Evolutionary conservation across 1,140 invertebrate species (phyloP), one percentile per base, ranked within the genome.

Genomic region (Trachymyrmex cornetzi): DNA sequence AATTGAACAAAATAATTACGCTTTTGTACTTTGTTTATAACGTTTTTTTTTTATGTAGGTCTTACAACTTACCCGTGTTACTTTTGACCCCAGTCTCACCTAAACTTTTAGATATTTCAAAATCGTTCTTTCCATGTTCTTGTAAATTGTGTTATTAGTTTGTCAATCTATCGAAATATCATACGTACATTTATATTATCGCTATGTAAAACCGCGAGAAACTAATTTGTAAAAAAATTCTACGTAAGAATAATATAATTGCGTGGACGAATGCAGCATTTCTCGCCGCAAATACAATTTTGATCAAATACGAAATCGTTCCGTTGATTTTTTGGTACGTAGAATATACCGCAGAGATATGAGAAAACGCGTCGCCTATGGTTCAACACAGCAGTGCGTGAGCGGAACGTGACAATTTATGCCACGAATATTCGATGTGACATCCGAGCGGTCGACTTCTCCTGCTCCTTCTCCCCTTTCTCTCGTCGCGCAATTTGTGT

Each of bases 401-500:
- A 55, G 44, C 34, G 72, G 30, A 2, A 85, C 74, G 72, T 85
- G 72, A 77, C 84, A 77, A 85, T 85, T 85, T 84, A 77, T 81
- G 71, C 79, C 30, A 85, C 74, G 75, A 90, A 90, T 90, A 90
- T 88, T 90, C 74, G 85, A 90, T 80, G 81, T 72, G 86, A 90
- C 85, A 82, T 89, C 71, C 66, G 61, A 87, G 89, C 89, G 88
- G 74, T 74, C 67, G 75, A 72, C 44, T 59, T 75, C 67, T 57
- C 77, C 34, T 69, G 48, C 75, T 27, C 24, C 55, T 30, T 55
- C 27, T 69, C 27, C 59, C 71, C 24, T 64, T 72, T 53, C 66
- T 22, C 53, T 30, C 86, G 69, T 81, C 85, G 67, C 82, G 89
- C 87, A 91, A 91, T 91, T 91, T 91, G 90, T 87, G 90, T 87